Evolutionary conservation across 2,888 invertebrate genomes (phyloP), one percentile per base, ranked within the genome.

Genomic region (Ernsta delagoae): DNA sequence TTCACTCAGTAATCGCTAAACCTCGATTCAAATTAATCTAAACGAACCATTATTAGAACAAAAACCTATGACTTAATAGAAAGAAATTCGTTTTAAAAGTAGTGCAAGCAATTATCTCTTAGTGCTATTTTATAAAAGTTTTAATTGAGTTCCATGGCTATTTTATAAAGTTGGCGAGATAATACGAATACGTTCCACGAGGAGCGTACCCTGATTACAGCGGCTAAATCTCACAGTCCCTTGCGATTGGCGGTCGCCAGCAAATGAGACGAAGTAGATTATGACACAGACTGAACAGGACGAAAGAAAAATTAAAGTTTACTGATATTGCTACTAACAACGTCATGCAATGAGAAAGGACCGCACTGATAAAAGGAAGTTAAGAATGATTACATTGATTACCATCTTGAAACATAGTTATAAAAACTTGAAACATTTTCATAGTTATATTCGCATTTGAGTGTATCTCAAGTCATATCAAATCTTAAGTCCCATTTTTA

Each of bases 151-250:
- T 24, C 11, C 7, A 24, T 39, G 39, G 39, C 54, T 53, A 63
- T 63, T 39, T 54, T 12, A 41, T 56, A 36, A 56, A n/a, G 36
- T 56, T 34, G 56, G 24, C 24, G 24, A 24, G 24, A 63, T 53
- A 53, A 53, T 63, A 36, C 53, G 39, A 63, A 41, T 63, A n/a
- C n/a, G 39, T 39, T 53, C 53, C 63, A 62, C 50, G 7, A 16
- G 57, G 57, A 48, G 53, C 24, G 4, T 3, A 53, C n/a, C 9
- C 12, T 54, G 63, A 65, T 59, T 65, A 65, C 50, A 41, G 36
- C 9, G n/a, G 41, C 59, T 59, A 65, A 54, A 54, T 59, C 39
- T 12, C 50, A n/a, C 50, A 63, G 34, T 60, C 73, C 62, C 71
- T 16, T 41, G 71, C 31, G 69, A 67, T 31, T 54, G 31, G 4